These are phyloP conservation scores for Teinopalpus imperialis DNA, from an alignment of 2,888 invertebrate genomes.

Conservation along the genomic window DNA sequence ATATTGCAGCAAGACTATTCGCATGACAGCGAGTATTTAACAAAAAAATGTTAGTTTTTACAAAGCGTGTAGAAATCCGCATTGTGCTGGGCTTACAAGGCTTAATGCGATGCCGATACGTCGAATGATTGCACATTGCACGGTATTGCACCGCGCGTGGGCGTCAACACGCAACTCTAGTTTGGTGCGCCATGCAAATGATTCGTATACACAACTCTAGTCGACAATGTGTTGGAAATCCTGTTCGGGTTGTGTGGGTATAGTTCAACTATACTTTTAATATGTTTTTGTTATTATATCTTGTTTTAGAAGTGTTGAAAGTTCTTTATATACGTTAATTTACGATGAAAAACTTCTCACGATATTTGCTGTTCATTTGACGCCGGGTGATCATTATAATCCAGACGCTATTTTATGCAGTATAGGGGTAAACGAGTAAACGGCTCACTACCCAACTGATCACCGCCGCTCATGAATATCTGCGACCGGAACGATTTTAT, in stretches of 20 bases:
- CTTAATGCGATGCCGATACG: conserved; percentile 75
- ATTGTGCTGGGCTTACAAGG: conserved; percentile 58
- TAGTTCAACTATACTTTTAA: conserved; percentile 42
- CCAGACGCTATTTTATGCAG: too few species aligned
- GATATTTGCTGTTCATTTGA: too few species aligned
- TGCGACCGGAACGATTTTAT: too few species aligned
- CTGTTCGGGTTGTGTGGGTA: conserved; percentile 77
- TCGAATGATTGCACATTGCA: conserved; percentile 68
- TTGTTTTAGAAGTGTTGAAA: too few species aligned
- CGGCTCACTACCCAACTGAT: too few species aligned
- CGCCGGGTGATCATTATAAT: too few species aligned
- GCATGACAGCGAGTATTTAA: conserved; percentile 59
- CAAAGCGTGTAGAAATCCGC: conserved; percentile 58
- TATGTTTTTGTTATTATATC: too few species aligned
- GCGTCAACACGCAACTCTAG: conserved; percentile 72
- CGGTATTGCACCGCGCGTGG: conserved; percentile 52
- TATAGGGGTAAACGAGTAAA: too few species aligned
- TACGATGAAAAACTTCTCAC: too few species aligned
- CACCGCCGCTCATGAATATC: too few species aligned
- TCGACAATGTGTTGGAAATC: conserved; percentile 68
- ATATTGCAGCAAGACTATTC: conserved; percentile 53
- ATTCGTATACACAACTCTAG: conserved; percentile 56
- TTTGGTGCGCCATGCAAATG: conserved; percentile 66
- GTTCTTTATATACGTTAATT: too few species aligned
- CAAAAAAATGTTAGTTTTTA: conserved; percentile 58